Base-by-base conservation (phyloP, 2,888 invertebrate species). In the Zele albiditarsus region DNA sequence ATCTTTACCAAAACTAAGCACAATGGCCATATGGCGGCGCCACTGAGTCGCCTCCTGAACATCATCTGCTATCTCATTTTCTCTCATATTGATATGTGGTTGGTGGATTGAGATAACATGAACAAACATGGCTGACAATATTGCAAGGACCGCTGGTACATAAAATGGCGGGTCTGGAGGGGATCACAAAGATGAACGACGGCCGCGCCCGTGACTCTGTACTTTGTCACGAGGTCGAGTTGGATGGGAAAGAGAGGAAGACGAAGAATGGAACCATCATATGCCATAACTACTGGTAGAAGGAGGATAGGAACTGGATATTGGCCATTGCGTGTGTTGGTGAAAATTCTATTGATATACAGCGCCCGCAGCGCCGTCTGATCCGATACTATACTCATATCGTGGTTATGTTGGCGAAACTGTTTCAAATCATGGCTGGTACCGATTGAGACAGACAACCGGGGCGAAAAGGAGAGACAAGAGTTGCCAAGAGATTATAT, bases 1-100 rank as follows among this genome's bases (percentile, higher is more conserved):
- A 88, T 88, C 86, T 88, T 88, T 87, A 80, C 83, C 83, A 84
- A 87, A 86, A 87, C 85, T 88, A 81, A 83, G 74, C 74, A 76
- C 77, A 84, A 74, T 78, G 77, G 82, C 82, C 88, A 84, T 72
- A 31, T 78, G 80, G 84, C 71, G 87, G 85, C 87, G 84, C 73
- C 66, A 62, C 63, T 38, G 5, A 23, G 4, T 20, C 65, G 63
- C 76, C 65, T 66, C 77, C 60, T 77, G 76, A 74, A 28, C 23
- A 53, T 57, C 5, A 31, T 33, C n/a, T 1, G 38, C 31, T 23
- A 71, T 70, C 53, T 68, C 67, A 23, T 25, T 12, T 5, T 25
- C 31, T 23, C 67, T 46, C 28, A 60, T 8, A 10, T 3, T 20
- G 5, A 53, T 53, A 20, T 6, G n/a, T 5, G 20, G 4, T 20